phyloP scores from a whole-genome alignment of 2,113 vertebrate species.

The Myocastor coypus region DNA sequence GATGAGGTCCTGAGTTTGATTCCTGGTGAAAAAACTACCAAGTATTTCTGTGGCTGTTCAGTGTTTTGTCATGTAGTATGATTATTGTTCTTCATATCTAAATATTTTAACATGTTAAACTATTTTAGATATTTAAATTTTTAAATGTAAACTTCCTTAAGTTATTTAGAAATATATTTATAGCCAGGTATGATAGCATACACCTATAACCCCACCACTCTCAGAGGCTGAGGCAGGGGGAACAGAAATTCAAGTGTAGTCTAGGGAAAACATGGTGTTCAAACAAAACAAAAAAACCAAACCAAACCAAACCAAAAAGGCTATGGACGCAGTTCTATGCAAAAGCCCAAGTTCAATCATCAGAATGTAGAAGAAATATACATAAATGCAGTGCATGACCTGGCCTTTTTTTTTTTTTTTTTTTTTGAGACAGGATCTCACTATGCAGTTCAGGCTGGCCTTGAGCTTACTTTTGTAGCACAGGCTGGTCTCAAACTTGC shows the following conservation, averaged over 20 bases:
- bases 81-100: background rate
- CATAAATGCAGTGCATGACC: background rate
- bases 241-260: background rate
- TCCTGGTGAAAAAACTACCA: no score
- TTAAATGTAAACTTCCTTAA: background rate
- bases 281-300: background rate
- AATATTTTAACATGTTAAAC: background rate
- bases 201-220: background rate
- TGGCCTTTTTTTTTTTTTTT: no score
- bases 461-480: no score
- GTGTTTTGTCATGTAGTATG: background rate
- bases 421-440: no score
- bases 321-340: background rate
- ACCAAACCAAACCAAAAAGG: background rate
- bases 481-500: no score
- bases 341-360: background rate
- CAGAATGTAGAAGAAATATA: background rate
- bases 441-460: no score
- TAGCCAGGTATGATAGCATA: background rate
- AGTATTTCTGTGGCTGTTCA: background rate
- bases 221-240: background rate
- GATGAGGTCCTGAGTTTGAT: no score
- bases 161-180: background rate
- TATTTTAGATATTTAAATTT: background rate
- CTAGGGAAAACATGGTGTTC: background rate